These are phyloP conservation scores for Tachycineta bicolor DNA, from an alignment of 2,113 vertebrate species.

Conservation along the genomic window DNA sequence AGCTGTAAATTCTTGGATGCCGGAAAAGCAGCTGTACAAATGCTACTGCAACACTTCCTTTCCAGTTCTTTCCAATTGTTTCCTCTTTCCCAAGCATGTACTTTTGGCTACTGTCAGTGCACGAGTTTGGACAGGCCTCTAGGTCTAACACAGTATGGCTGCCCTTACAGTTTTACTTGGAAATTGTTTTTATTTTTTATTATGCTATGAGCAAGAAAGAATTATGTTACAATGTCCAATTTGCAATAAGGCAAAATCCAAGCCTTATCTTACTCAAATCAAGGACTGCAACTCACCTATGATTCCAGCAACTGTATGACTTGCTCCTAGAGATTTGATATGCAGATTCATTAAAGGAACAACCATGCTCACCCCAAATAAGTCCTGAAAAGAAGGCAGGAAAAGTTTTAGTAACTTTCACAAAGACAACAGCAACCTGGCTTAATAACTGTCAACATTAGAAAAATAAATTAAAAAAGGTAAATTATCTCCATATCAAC, in stretches of 20 bases:
- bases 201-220: background rate
- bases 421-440: background rate
- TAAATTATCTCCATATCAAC: background rate
- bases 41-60: background rate
- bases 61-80: background rate
- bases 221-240: background rate
- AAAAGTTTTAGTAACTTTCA: background rate
- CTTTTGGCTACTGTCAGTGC: background rate
- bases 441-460: background rate
- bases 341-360: conserved; percentile 92
- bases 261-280: background rate
- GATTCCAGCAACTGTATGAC: conserved; percentile 88
- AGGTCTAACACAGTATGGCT: background rate
- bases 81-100: background rate
- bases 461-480: background rate
- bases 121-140: background rate
- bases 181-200: background rate
- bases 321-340: conserved; percentile 90
- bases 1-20: background rate
- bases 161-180: background rate
- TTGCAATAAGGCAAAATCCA: background rate
- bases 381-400: conserved; percentile 79
- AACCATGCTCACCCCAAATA: conserved; percentile 97
- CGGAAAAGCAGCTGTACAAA: background rate
- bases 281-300: conserved; percentile 80